Base-by-base conservation (phyloP, 2,113 vertebrate species). In the Dissostichus mawsoni region DNA sequence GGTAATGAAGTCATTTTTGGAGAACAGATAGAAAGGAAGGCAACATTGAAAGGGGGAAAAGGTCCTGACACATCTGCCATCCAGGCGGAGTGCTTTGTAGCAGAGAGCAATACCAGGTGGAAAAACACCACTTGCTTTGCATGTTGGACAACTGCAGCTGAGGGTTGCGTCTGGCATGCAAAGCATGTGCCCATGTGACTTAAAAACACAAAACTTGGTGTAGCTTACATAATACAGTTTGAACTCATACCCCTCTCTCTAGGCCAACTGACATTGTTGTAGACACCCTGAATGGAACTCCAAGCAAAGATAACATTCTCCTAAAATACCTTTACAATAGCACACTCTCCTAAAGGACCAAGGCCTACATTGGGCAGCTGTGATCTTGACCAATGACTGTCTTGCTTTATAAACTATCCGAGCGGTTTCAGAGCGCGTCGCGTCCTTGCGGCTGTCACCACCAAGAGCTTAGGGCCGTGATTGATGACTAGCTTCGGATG, bases 401-500 rank as follows among this genome's bases (percentile, higher is more conserved):
- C 41, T 11, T 9, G 76, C 62, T 82, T 81, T 81, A 73, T 68
- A 73, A 89, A 84, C 75, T 66, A 63, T 77, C 72, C 73, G 23
- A 45, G 59, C 23, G 16, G 23, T 56, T 84, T 69, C 71, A 62
- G 69, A 82, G 83, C 67, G 66, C 0, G 48, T 10, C 76, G 47
- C 78, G 86, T 90, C 87, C 90, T 94, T 90, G 92, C 57, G 11
- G 76, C 85, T 88, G 89, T 92, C 90, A 86, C 81, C 83, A 41
- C 70, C 55, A 2, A 78, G 74, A 85, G 88, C 84, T 86, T 51
- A 76, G 73, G 45, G 76, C 74, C 10, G 53, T 91, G 93, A 94
- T 88, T 92, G 92, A 93, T 92, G 88, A 87, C 69, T 20, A 68
- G 90, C 86, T 87, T 84, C 48, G 5, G 70, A 91, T 91, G 92